Evolutionary conservation across 2,113 vertebrate species (phyloP).

Genomic region (human (Homo sapiens)): DNA sequence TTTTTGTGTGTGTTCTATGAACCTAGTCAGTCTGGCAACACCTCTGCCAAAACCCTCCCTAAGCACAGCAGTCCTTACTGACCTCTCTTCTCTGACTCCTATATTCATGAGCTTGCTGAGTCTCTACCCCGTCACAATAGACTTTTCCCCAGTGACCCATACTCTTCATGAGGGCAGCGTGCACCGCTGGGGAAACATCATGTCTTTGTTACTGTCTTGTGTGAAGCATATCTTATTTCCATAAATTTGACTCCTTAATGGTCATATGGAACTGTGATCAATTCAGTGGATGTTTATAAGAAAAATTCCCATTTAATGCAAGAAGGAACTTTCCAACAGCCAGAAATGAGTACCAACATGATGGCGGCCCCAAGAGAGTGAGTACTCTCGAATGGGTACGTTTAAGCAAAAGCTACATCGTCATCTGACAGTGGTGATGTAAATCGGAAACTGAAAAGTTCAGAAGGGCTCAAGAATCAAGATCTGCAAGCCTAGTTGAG

Average conservation of each 20-base stretch:
- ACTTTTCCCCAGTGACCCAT: background rate
- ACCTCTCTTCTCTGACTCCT: background rate
- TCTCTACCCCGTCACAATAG: background rate
- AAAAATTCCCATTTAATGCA: background rate
- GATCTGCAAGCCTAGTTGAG: background rate
- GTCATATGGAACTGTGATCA: background rate
- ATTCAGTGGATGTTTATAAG: background rate
- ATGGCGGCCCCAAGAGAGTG: background rate
- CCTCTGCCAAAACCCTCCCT: background rate
- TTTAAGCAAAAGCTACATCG: background rate
- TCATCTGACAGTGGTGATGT: background rate
- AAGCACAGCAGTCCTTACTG: fast-evolving
- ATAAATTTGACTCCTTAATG: background rate
- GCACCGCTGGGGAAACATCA: background rate
- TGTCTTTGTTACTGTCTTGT: background rate
- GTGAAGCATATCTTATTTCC: background rate
- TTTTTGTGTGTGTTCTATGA: background rate
- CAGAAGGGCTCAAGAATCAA: background rate
- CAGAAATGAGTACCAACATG: background rate
- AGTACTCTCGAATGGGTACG: background rate
- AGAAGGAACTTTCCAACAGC: background rate
- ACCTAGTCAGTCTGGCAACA: background rate
- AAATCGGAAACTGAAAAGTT: background rate
- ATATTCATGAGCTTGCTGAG: background rate
- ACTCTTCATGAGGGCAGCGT: background rate